Percentiles rank a stretch among this genome's conserved stretches.
phyloP scores from a whole-genome alignment of 2,797 vertebrate species.

The Microcaecilia unicolor region DNA sequence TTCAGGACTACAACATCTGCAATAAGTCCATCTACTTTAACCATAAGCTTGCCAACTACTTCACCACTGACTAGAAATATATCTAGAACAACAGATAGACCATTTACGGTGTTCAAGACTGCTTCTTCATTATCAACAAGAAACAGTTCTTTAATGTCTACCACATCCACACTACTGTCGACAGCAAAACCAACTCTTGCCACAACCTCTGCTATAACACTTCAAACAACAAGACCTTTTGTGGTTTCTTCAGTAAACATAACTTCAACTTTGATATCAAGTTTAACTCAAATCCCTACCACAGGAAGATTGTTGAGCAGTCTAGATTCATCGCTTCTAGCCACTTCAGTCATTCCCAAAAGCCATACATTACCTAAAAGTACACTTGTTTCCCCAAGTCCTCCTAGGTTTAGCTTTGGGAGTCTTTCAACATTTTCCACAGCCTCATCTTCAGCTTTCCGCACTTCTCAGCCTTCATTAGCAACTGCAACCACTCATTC shows the following conservation, averaged over 20 bases:
- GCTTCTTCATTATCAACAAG: background rate
- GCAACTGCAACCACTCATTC: slow-evolving; percentile 6
- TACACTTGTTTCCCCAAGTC: background rate
- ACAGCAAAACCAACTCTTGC: background rate
- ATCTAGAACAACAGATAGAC: slow-evolving; percentile 6
- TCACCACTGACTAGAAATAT: background rate
- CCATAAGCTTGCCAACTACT: background rate
- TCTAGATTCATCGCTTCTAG: background rate
- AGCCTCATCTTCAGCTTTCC: background rate
- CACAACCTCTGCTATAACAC: background rate
- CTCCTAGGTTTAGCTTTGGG: slow-evolving; percentile 7
- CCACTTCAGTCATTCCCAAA: background rate
- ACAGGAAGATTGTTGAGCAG: slow-evolving; percentile 10
- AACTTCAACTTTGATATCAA: background rate
- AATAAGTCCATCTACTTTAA: background rate
- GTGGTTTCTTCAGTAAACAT: background rate
- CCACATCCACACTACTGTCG: slow-evolving; percentile 3
- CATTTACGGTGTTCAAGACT: slow-evolving; percentile 7
- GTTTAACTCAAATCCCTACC: slow-evolving; percentile 4
- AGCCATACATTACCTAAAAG: background rate
- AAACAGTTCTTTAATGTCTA: background rate
- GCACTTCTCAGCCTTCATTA: slow-evolving; percentile 1
- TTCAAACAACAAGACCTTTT: slow-evolving; percentile 3
- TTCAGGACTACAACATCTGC: background rate
- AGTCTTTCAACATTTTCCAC: background rate